These are phyloP conservation scores for Omphaloscelis lunosa DNA, from an alignment of 2,888 invertebrate species.

Conservation along the genomic window DNA sequence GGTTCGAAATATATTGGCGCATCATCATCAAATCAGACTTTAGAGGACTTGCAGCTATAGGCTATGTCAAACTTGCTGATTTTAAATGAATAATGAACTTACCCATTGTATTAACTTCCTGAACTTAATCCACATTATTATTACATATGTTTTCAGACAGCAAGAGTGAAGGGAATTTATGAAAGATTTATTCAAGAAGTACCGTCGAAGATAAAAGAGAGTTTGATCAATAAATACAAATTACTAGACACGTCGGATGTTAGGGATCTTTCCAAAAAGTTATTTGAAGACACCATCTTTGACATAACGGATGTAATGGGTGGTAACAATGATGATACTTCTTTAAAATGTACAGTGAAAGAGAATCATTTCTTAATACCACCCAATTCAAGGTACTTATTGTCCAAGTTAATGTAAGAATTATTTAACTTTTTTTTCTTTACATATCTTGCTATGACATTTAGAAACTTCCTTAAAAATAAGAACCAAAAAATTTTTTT, in stretches of 20 bases:
- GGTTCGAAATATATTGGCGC: not conserved
- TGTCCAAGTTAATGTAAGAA: constrained; percentile 42
- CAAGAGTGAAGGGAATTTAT: constrained; percentile 73
- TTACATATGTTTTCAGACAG: constrained; percentile 72
- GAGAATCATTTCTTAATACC: constrained; percentile 92
- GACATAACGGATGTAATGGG: constrained; percentile 84
- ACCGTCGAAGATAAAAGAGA: constrained; percentile 66
- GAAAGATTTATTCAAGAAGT: constrained; percentile 70
- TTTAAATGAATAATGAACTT: not conserved
- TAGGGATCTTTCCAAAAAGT: constrained; percentile 74
- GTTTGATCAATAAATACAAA: constrained; percentile 71
- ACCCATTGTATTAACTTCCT: not conserved
- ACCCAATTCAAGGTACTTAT: constrained; percentile 91
- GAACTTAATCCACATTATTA: not conserved
- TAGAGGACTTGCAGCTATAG: not conserved
- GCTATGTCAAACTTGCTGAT: not conserved
- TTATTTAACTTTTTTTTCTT: not conserved
- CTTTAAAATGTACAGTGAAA: constrained; percentile 88
- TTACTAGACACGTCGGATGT: constrained; percentile 76
- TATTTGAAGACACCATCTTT: constrained; percentile 80
- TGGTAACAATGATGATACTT: constrained; percentile 88
- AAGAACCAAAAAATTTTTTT: not conserved
- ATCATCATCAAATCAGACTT: not conserved
- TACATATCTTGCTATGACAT: not conserved
- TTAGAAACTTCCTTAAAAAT: not conserved